Conservation (phyloP, 37 sponge, comb jelly and placozoan genomes). For the Ianthella basta region DNA sequence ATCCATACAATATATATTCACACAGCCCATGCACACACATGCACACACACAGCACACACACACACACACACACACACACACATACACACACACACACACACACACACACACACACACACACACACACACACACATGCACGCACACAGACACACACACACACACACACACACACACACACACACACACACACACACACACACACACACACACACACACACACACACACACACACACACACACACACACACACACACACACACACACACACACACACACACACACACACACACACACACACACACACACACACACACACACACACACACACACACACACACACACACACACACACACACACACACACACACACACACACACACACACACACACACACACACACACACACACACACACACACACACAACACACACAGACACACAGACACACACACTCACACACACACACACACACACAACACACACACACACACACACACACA, state of each 20-base stretch:
- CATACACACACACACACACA: background rate
- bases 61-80: background rate
- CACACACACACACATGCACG: background rate
- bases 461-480: background rate
- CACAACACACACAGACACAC: background rate
- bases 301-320: background rate
- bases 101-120: background rate
- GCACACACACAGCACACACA: background rate
- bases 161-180: background rate
- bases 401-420: too few relatives aligned
- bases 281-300: too few relatives aligned
- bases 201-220: too few relatives aligned
- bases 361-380: too few relatives aligned
- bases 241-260: too few relatives aligned
- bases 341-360: background rate
- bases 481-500: background rate
- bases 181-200: too few relatives aligned
- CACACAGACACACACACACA: background rate
- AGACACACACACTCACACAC: background rate
- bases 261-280: too few relatives aligned
- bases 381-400: too few relatives aligned
- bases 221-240: too few relatives aligned
- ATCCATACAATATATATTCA: background rate
- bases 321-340: background rate
- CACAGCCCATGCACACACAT: background rate